Percentiles rank a stretch among this genome's conserved stretches.
Conservation (phyloP, 2,888 invertebrate species). For the Notodonta ziczac region DNA sequence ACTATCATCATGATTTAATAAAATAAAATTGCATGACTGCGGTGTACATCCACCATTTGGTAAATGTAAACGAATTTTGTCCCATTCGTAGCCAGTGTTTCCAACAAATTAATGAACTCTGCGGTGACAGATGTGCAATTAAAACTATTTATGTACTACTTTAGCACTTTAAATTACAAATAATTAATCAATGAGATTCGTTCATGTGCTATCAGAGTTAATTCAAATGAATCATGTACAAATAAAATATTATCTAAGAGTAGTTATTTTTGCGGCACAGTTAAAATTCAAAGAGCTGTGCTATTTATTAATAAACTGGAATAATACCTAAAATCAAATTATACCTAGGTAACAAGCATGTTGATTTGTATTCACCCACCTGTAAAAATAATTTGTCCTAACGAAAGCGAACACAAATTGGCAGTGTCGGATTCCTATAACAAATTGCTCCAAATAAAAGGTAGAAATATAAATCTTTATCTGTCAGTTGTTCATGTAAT, state of each 20-base stretch:
- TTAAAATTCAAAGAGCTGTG: too few relatives aligned
- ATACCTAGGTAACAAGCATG: too few relatives aligned
- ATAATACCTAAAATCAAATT: too few relatives aligned
- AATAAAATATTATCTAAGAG: too few relatives aligned
- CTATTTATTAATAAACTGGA: too few relatives aligned
- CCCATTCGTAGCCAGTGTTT: constrained; percentile 22
- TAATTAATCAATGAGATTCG: too few relatives aligned
- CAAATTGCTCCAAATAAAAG: constrained; percentile 30
- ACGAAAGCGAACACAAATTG: constrained; percentile 24
- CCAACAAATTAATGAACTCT: constrained; percentile 33
- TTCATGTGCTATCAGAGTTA: too few relatives aligned
- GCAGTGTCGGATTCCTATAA: constrained; percentile 17
- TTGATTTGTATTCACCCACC: neutral
- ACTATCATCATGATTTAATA: too few relatives aligned
- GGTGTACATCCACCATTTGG: constrained; percentile 17
- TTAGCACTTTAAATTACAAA: neutral
- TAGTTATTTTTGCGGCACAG: too few relatives aligned
- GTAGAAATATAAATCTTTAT: constrained; percentile 38
- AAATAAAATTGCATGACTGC: neutral
- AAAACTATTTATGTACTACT: constrained; percentile 13
- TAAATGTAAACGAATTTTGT: constrained; percentile 39
- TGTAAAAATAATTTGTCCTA: neutral
- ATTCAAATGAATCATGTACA: too few relatives aligned
- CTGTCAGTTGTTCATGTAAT: constrained; percentile 41
- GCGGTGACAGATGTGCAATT: constrained; percentile 14